Conservation (phyloP, 2,888 invertebrate species). For the Chaetogeoica ovagalla region DNA sequence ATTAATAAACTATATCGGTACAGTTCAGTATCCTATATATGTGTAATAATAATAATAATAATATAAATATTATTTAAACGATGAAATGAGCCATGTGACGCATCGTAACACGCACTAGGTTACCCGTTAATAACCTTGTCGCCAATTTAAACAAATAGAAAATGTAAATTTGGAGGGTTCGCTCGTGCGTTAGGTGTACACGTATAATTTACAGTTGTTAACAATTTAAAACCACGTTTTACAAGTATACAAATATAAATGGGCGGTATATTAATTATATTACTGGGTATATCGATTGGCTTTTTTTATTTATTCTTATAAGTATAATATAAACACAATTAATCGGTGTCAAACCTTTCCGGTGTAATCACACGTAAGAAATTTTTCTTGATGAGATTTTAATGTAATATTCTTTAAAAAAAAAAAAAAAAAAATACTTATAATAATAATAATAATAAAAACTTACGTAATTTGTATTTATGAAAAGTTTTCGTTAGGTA, state of each 20-base stretch:
- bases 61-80: neutral
- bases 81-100: neutral
- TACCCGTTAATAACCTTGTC: conserved; percentile 18
- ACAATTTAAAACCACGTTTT: neutral
- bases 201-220: neutral
- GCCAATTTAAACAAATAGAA: conserved; percentile 29
- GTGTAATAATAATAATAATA: too few species aligned
- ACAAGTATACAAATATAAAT: neutral
- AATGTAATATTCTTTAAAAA: neutral
- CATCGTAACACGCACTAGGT: neutral
- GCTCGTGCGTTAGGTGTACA: neutral
- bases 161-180: conserved; percentile 30
- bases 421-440: too few species aligned
- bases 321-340: neutral
- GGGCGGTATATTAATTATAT: too few species aligned
- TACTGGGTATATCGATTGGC: neutral
- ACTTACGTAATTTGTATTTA: too few species aligned
- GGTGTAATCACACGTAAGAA: neutral
- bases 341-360: neutral
- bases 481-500: too few species aligned
- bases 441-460: too few species aligned
- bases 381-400: neutral
- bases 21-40: too few species aligned
- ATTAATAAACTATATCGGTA: too few species aligned
- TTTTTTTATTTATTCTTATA: too few species aligned